Evolutionary conservation across 2,113 vertebrate genomes (phyloP).

Genomic region (Salminus brasiliensis): DNA sequence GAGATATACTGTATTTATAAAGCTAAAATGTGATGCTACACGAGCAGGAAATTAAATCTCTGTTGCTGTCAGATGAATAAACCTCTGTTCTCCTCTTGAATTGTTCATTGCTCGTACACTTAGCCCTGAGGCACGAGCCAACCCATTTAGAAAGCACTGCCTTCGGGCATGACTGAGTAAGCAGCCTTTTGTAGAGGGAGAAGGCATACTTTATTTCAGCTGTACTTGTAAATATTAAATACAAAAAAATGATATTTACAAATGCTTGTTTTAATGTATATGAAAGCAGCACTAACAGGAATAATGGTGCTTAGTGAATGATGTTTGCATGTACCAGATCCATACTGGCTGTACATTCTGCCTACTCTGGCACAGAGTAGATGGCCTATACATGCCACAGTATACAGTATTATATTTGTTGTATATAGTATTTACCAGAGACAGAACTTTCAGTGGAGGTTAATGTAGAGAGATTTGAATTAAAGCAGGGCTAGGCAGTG

Average conservation of each 20-base stretch:
- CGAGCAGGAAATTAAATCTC: neutral
- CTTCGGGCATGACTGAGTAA: neutral
- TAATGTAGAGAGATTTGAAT: too few relatives aligned
- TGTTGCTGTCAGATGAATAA: conserved; percentile 1
- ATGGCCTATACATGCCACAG: neutral
- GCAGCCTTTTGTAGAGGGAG: neutral
- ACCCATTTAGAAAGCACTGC: neutral
- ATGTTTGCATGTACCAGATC: neutral
- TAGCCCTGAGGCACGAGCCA: neutral
- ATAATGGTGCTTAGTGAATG: neutral
- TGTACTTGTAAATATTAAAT: neutral
- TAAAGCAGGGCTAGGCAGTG: too few relatives aligned
- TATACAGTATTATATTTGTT: too few relatives aligned
- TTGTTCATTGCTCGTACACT: neutral
- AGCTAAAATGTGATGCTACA: neutral
- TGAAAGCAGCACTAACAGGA: neutral
- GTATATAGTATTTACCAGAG: too few relatives aligned
- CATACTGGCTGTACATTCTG: neutral
- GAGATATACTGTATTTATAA: too few relatives aligned
- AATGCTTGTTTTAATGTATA: neutral
- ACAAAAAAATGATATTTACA: neutral
- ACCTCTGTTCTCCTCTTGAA: conserved; percentile 4
- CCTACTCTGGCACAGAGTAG: too few relatives aligned
- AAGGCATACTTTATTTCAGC: neutral
- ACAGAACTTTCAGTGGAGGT: too few relatives aligned